phyloP scores from a whole-genome alignment of 2,797 vertebrate genomes.

The Peromyscus eremicus region DNA sequence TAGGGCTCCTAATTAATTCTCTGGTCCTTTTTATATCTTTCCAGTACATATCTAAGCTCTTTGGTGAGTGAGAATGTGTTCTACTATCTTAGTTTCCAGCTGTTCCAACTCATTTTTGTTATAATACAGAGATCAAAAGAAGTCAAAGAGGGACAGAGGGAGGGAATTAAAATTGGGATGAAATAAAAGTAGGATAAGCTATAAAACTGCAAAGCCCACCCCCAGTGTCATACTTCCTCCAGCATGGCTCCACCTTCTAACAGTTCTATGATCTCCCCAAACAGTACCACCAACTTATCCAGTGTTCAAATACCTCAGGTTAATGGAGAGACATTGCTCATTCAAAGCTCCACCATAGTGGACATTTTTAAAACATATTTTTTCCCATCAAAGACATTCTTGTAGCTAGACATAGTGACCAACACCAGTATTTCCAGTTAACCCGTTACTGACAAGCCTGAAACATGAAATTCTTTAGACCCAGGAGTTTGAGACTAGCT shows the following conservation, averaged over 20 bases:
- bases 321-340: not conserved
- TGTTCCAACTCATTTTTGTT: not conserved
- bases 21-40: not conserved
- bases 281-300: too few species aligned
- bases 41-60: not conserved
- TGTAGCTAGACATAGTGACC: not conserved
- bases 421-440: not conserved
- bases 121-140: conserved; percentile 3
- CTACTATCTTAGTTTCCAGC: not conserved
- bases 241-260: not conserved
- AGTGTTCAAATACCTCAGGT: not conserved
- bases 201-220: not conserved
- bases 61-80: not conserved
- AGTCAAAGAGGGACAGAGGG: not conserved
- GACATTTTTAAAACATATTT: not conserved
- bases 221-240: not conserved
- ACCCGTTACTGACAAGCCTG: not conserved
- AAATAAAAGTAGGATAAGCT: not conserved
- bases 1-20: not conserved
- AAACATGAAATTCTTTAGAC: not conserved
- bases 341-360: not conserved
- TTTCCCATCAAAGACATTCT: not conserved
- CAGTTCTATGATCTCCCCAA: not conserved
- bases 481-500: not conserved
- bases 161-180: not conserved